Percentiles rank a stretch among this genome's conserved stretches.
phyloP scores from a whole-genome alignment of 1,140 invertebrate species.

The Zaprionus camerounensis region DNA sequence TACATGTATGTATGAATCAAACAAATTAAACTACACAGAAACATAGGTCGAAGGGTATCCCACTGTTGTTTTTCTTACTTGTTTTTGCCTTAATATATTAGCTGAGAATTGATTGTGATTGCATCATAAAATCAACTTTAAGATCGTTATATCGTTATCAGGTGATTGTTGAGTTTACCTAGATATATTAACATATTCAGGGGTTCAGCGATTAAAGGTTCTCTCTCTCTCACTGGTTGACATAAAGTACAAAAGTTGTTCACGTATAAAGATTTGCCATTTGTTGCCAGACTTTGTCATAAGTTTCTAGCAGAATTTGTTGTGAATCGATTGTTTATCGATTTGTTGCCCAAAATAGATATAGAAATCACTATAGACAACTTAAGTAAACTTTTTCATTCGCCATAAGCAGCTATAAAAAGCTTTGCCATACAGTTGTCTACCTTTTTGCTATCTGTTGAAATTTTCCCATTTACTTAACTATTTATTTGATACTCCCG shows the following conservation, averaged over 20 bases:
- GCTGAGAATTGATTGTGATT: neutral
- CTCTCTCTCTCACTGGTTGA: no score
- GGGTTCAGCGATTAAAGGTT: neutral
- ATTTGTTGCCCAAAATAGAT: neutral
- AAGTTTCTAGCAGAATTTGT: neutral
- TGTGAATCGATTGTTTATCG: neutral
- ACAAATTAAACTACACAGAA: no score
- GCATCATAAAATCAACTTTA: neutral
- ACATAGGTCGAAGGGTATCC: no score
- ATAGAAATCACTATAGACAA: neutral
- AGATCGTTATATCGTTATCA: neutral
- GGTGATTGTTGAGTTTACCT: neutral
- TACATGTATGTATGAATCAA: no score
- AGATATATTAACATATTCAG: neutral
- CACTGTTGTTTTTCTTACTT: no score
- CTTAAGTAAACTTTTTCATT: neutral
- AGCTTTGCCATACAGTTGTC: neutral
- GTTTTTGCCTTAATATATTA: neutral
- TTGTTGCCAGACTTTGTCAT: neutral
- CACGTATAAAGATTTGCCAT: neutral
- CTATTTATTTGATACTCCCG: neutral
- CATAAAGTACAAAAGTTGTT: neutral
- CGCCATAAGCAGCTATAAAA: neutral
- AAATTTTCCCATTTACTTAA: neutral
- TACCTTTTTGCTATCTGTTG: neutral